Conservation (phyloP, 2,888 invertebrate species). For the Polylopha cassiicola region DNA sequence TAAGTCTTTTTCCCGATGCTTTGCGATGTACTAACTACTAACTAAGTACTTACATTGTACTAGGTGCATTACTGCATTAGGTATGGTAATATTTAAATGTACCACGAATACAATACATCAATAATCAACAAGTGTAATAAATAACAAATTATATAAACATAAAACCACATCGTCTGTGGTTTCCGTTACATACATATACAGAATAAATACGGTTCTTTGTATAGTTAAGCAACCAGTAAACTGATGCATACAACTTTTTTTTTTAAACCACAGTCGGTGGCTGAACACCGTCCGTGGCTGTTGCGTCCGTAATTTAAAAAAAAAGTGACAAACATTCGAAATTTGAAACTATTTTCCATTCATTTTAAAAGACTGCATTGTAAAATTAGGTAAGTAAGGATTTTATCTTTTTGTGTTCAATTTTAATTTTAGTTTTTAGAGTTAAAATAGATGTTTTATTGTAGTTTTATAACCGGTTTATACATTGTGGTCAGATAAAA, state of each 20-base stretch:
- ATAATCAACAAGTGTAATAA: no score
- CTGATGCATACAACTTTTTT: constrained; percentile 8
- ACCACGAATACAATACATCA: no score
- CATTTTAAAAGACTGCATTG: neutral
- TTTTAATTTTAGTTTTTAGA: neutral
- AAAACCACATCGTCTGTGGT: no score
- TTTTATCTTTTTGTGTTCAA: neutral
- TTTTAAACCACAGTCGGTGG: constrained; percentile 9
- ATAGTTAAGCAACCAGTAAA: neutral
- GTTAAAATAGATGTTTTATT: neutral
- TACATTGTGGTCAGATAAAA: constrained; percentile 9
- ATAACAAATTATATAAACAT: no score
- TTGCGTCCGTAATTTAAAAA: constrained; percentile 12
- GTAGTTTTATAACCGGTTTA: constrained; percentile 7
- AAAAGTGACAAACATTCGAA: constrained; percentile 10
- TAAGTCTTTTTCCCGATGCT: no score
- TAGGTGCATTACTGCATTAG: no score
- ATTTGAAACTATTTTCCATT: constrained; percentile 5
- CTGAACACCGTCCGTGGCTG: constrained; percentile 6
- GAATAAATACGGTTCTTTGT: neutral
- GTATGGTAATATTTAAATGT: no score
- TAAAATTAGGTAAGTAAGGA: constrained; percentile 14
- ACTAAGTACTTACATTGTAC: no score
- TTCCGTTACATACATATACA: neutral
- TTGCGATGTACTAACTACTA: no score